These are phyloP conservation scores for Hepsetus odoe DNA, from an alignment of 2,113 vertebrate species.

Conservation along the genomic window DNA sequence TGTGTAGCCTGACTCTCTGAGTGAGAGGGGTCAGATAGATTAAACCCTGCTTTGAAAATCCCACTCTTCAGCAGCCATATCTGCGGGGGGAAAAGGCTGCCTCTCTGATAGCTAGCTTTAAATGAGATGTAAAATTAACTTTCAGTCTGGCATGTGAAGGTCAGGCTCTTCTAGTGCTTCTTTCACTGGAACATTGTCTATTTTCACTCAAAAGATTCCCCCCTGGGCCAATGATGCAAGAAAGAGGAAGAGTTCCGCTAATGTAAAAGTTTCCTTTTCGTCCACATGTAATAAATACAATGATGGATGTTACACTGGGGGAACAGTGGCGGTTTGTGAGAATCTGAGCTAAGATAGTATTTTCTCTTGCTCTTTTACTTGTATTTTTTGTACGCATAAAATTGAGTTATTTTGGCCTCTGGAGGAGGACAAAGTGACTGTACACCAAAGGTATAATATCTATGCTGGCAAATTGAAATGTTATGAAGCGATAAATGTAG, in stretches of 20 bases:
- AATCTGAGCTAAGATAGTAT: not conserved
- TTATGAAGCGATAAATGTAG: constrained; percentile 15
- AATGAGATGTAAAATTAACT: constrained; percentile 76
- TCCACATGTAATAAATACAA: constrained; percentile 26
- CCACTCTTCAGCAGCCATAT: constrained; percentile 68
- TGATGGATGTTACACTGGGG: constrained; percentile 18
- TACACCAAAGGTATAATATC: constrained; percentile 4
- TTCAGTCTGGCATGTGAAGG: constrained; percentile 65
- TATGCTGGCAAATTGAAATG: not conserved
- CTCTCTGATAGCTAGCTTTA: constrained; percentile 65
- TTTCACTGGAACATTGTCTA: constrained; percentile 43
- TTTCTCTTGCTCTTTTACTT: not conserved
- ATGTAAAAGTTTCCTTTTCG: constrained; percentile 36
- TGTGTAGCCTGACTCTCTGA: constrained; percentile 69
- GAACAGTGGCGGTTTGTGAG: not conserved
- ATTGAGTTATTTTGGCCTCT: not conserved
- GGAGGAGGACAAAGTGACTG: not conserved
- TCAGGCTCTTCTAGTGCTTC: constrained; percentile 51
- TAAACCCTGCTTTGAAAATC: constrained; percentile 72
- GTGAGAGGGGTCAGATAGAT: constrained; percentile 75
- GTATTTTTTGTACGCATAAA: not conserved
- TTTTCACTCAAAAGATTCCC: constrained; percentile 34
- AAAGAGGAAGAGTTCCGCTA: constrained; percentile 15
- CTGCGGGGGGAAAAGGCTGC: constrained; percentile 61
- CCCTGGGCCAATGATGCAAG: constrained; percentile 20